A percentile compares a stretch with the other conserved stretches of the same genome.
Conservation (phyloP, 2,888 invertebrate genomes). For the Cephus spinipes region DNA sequence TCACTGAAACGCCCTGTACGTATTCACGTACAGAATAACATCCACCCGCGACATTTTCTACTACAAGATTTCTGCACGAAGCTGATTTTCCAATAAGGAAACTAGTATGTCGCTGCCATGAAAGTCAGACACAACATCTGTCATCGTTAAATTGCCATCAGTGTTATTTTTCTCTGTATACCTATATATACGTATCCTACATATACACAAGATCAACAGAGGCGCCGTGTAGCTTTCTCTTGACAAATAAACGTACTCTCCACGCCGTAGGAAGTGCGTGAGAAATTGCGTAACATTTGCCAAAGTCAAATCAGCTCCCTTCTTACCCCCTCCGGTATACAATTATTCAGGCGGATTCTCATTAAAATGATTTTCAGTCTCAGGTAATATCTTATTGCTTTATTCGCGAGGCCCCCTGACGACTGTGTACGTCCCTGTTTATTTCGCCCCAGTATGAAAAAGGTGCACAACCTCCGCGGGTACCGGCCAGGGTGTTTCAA, state of each 20-base stretch:
- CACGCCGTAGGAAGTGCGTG: not conserved
- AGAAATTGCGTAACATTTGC: not conserved
- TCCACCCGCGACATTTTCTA: not conserved
- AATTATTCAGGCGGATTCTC: not conserved
- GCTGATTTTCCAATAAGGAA: not conserved
- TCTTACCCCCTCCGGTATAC: not conserved
- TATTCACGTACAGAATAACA: not conserved
- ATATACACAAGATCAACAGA: not conserved
- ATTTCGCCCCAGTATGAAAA: not conserved
- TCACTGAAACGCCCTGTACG: not conserved
- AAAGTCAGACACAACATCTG: not conserved
- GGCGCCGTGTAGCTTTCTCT: constrained; percentile 39
- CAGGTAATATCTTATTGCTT: not conserved
- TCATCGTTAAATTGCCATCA: not conserved
- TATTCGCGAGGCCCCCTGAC: not conserved
- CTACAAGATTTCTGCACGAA: not conserved
- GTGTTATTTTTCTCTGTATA: not conserved
- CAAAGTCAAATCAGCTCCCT: not conserved
- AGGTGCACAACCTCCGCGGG: not conserved
- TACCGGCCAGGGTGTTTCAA: not conserved
- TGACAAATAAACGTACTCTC: constrained; percentile 22
- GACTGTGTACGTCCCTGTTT: not conserved
- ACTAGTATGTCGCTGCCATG: not conserved
- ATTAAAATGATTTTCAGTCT: not conserved
- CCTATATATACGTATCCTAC: not conserved